These are phyloP conservation scores for Illadopsis cleaveri DNA, from an alignment of 2,113 vertebrate species.

Conservation along the genomic window DNA sequence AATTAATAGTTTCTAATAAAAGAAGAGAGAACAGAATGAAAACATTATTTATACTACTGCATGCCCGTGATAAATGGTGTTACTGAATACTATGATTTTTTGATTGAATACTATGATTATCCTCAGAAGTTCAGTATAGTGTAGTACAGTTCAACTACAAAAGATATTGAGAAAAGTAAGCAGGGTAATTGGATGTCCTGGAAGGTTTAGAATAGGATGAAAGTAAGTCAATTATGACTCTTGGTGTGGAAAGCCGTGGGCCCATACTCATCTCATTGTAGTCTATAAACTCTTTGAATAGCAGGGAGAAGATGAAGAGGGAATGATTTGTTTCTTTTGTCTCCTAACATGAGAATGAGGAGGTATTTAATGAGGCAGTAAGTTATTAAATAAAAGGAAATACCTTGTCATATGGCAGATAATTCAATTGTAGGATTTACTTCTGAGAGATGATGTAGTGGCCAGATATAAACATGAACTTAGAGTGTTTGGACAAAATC, in stretches of 20 bases:
- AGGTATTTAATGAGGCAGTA: not conserved
- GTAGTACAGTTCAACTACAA: not conserved
- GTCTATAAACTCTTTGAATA: not conserved
- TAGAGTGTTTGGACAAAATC: not conserved
- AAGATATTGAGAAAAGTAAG: not conserved
- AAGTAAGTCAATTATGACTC: not conserved
- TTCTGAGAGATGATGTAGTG: not conserved
- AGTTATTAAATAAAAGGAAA: not conserved
- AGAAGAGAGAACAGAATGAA: not conserved
- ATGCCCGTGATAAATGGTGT: not conserved
- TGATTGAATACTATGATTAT: not conserved
- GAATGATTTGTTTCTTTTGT: constrained; percentile 11
- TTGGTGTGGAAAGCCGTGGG: not conserved
- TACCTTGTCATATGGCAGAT: not conserved
- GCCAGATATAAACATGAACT: not conserved
- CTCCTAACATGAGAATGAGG: not conserved
- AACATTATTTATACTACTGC: not conserved
- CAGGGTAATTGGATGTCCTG: not conserved
- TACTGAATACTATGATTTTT: not conserved
- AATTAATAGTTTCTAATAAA: not conserved
- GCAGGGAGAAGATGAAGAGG: not conserved
- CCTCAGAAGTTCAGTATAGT: not conserved
- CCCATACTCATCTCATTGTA: not conserved
- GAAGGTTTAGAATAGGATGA: not conserved
- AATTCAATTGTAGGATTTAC: not conserved